Evolutionary conservation across 2,888 invertebrate species (phyloP).

Genomic region (Nephrocerus scutellatus): DNA sequence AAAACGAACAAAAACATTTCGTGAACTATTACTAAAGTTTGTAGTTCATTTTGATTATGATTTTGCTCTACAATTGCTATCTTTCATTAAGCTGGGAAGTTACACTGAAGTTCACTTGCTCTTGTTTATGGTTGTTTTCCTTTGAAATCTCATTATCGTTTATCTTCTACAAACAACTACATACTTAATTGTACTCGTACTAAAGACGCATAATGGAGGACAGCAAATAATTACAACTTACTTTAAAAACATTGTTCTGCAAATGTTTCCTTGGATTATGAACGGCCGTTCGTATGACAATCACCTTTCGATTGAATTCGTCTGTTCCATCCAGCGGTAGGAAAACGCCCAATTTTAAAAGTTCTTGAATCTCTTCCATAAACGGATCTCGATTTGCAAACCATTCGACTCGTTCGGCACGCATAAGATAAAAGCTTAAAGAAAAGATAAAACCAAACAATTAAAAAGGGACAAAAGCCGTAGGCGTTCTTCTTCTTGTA

Average conservation of each 20-base stretch:
- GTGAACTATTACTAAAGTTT: no score
- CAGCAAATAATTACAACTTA: conserved; percentile 23
- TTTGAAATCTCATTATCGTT: no score
- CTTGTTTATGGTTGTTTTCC: no score
- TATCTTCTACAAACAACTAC: background rate
- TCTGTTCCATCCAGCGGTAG: conserved; percentile 52
- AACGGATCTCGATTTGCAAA: conserved; percentile 55
- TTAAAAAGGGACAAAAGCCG: no score
- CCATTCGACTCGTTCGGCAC: conserved; percentile 54
- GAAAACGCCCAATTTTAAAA: conserved; percentile 55
- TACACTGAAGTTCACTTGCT: no score
- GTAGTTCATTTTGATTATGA: no score
- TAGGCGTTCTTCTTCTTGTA: no score
- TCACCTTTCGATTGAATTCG: conserved; percentile 51
- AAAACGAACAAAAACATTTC: no score
- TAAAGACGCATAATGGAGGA: conserved; percentile 1
- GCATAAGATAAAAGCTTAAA: conserved; percentile 51
- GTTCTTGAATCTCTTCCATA: conserved; percentile 52
- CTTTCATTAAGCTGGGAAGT: no score
- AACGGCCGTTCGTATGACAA: conserved; percentile 54
- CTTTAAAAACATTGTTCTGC: conserved; percentile 57
- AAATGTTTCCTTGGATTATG: conserved; percentile 55
- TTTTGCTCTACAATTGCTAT: no score
- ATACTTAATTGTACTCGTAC: background rate
- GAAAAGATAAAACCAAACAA: conserved; percentile 2